Conservation (phyloP, 2,113 vertebrate genomes). For the rat (Rattus norvegicus) region GRCr8 NC_086020.1:233294001-233294500, state of each 20-base stretch:
- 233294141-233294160: neutral
- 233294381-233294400: neutral
- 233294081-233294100: neutral
- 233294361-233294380: neutral
- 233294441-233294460: neutral
- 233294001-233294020: neutral
- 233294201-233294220: neutral
- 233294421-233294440: neutral
- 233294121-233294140: neutral
- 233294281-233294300: neutral
- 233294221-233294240: neutral
- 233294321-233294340: neutral
- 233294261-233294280: neutral
- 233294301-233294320: neutral
- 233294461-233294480: neutral
- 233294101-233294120: slow-evolving; percentile 23
- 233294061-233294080: neutral
- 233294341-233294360: neutral
- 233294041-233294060: slow-evolving; percentile 39
- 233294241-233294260: neutral
- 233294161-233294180: neutral
- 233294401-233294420: no score
- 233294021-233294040: neutral
- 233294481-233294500: neutral
- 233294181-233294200: neutral